These are phyloP conservation scores for Cryptotis parvus DNA, from an alignment of 2,113 vertebrate species.

Conservation along the genomic window DNA sequence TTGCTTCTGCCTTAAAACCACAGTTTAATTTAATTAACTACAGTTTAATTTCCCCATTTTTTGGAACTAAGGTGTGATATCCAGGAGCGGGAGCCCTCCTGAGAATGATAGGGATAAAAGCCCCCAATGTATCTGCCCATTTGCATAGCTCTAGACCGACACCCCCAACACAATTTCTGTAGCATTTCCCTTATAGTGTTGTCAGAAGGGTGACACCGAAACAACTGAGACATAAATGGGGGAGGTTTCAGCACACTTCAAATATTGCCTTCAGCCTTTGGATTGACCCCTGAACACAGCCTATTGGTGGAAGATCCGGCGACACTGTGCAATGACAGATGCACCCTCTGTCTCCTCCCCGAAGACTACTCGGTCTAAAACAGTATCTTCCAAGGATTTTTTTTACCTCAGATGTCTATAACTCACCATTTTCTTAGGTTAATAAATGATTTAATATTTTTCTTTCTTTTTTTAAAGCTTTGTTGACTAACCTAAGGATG, in stretches of 20 bases:
- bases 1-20: background rate
- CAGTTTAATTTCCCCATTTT: background rate
- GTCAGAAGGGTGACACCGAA: fast-evolving
- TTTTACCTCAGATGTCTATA: slow-evolving; percentile 8
- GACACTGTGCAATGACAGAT: background rate
- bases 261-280: background rate
- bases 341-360: background rate
- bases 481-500: background rate
- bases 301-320: background rate
- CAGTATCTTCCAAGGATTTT: background rate
- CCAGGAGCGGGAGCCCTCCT: background rate
- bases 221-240: background rate
- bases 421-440: background rate
- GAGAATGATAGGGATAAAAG: fast-evolving
- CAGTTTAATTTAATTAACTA: too few species aligned
- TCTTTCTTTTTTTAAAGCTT: background rate
- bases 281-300: background rate
- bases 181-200: background rate
- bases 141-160: fast-evolving
- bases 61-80: background rate
- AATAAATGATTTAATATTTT: background rate
- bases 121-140: fast-evolving
- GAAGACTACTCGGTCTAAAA: background rate
- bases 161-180: fast-evolving
- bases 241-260: background rate